Evolutionary conservation across 2,113 vertebrate species (phyloP).

Genomic region (Sceloporus undulatus): DNA sequence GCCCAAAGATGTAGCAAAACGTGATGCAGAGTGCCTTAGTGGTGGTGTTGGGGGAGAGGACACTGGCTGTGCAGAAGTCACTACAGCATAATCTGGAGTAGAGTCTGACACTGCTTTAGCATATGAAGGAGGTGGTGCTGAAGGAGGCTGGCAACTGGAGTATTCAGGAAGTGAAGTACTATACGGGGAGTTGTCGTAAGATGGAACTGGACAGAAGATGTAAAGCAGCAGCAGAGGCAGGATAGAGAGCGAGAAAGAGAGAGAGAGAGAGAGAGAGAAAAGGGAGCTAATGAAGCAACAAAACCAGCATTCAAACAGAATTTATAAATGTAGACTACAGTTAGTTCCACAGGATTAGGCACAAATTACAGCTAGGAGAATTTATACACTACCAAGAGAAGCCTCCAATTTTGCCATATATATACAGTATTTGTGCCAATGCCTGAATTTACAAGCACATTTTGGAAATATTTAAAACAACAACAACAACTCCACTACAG

Average conservation of each 20-base stretch:
- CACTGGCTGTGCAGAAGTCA: slow-evolving; percentile 82
- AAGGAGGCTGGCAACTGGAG: slow-evolving; percentile 86
- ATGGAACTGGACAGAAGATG: slow-evolving; percentile 84
- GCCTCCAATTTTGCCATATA: slow-evolving; percentile 55
- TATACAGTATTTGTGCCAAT: slow-evolving; percentile 58
- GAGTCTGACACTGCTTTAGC: slow-evolving; percentile 86
- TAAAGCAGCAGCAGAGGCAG: slow-evolving; percentile 85
- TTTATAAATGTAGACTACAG: slow-evolving; percentile 81
- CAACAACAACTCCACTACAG: slow-evolving; percentile 29
- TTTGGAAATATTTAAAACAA: slow-evolving; percentile 28
- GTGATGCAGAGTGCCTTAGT: slow-evolving; percentile 92
- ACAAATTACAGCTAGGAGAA: slow-evolving; percentile 74
- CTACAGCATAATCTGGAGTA: slow-evolving; percentile 82
- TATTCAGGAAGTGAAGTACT: slow-evolving; percentile 88
- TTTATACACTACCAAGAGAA: slow-evolving; percentile 64
- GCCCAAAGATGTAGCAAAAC: slow-evolving; percentile 95
- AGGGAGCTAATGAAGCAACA: slow-evolving; percentile 92
- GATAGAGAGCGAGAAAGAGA: slow-evolving; percentile 84
- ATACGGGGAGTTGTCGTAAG: slow-evolving; percentile 94
- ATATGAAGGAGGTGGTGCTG: slow-evolving; percentile 85
- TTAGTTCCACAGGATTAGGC: slow-evolving; percentile 85
- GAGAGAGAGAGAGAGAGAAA: slow-evolving; percentile 84
- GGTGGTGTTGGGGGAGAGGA: slow-evolving; percentile 93
- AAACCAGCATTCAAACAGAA: slow-evolving; percentile 89
- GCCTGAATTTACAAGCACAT: slow-evolving; percentile 40